These are phyloP conservation scores for Brachionus koreanus DNA, from an alignment of 1,140 invertebrate species.

Conservation along the genomic window DNA sequence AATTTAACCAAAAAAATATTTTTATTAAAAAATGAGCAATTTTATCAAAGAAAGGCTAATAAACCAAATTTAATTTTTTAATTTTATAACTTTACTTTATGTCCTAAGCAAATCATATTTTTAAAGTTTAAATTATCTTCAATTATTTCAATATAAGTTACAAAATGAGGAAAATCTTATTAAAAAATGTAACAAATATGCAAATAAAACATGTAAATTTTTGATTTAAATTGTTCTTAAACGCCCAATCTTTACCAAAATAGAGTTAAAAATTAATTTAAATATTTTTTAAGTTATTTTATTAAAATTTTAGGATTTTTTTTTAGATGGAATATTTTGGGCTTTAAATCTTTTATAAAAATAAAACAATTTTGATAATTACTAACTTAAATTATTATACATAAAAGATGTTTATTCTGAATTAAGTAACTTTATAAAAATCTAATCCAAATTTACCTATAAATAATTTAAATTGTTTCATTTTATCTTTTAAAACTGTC, in stretches of 20 bases:
- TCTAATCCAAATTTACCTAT: not conserved
- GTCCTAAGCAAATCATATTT: too few relatives aligned
- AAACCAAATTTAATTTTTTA: too few relatives aligned
- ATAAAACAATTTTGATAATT: not conserved
- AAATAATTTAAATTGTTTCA: not conserved
- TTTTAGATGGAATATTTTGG: not conserved
- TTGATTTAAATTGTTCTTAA: not conserved
- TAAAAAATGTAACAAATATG: not conserved
- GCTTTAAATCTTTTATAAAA: constrained; percentile 29
- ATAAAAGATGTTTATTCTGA: constrained; percentile 14
- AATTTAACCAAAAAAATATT: too few relatives aligned
- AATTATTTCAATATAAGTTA: too few relatives aligned
- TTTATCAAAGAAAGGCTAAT: too few relatives aligned
- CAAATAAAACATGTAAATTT: not conserved
- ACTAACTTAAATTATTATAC: not conserved
- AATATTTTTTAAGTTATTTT: not conserved
- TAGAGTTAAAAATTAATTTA: not conserved
- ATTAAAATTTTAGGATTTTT: constrained; percentile 20
- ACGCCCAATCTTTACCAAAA: not conserved
- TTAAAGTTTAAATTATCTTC: too few relatives aligned
- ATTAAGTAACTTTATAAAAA: not conserved
- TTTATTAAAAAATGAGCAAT: too few relatives aligned
- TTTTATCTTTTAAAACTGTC: not conserved
- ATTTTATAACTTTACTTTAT: too few relatives aligned
- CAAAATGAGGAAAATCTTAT: too few relatives aligned